Percentiles rank a stretch among this genome's conserved stretches.
phyloP scores from a whole-genome alignment of 2,888 invertebrate genomes.

The Coecobrya sp. region DNA sequence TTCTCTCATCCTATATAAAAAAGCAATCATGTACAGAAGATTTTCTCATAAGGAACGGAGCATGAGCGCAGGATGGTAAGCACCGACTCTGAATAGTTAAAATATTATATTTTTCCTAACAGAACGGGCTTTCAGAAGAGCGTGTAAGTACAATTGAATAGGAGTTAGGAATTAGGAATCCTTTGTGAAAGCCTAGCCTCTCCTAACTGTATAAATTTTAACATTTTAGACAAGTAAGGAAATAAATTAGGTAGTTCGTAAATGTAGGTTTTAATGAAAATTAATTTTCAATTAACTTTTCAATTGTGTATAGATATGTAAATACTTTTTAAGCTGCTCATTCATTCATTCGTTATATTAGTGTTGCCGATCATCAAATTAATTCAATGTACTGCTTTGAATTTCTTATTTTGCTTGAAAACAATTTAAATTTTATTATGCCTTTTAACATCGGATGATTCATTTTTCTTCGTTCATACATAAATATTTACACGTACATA shows the following conservation, averaged over 20 bases:
- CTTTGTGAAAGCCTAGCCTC: conserved; percentile 84
- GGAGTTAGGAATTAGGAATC: conserved; percentile 85
- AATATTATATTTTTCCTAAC: conserved; percentile 44
- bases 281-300: neutral
- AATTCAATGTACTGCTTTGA: neutral
- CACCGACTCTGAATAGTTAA: conserved; percentile 36
- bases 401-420: neutral
- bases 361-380: no score
- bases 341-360: no score
- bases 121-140: conserved; percentile 82
- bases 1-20: neutral
- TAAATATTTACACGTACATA: neutral
- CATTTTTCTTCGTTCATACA: neutral
- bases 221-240: conserved; percentile 16
- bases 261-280: neutral
- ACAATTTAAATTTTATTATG: neutral
- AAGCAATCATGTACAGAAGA: conserved; percentile 52
- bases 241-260: neutral
- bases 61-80: conserved; percentile 73
- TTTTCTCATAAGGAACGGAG: conserved; percentile 77
- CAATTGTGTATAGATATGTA: conserved; percentile 20
- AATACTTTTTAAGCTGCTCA: neutral
- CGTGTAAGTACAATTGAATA: conserved; percentile 87
- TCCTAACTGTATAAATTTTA: conserved; percentile 85
- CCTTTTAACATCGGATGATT: neutral